phyloP scores from a whole-genome alignment of 2,888 invertebrate genomes.

The Oscheius myriophilus region DNA sequence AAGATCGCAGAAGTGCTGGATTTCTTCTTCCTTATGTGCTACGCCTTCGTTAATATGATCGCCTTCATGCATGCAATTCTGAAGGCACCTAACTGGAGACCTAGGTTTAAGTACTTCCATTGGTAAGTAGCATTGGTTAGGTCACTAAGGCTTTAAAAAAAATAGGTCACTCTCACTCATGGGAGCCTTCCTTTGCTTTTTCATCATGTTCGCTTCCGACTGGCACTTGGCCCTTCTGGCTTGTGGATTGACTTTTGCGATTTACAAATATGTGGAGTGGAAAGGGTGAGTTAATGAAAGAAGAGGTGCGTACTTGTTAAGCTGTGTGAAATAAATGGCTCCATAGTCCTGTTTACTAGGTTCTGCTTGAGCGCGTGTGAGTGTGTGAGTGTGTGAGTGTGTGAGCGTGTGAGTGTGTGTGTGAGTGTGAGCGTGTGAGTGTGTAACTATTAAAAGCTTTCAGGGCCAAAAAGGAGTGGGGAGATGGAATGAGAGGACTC shows the following conservation, averaged over 20 bases:
- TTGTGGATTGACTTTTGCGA: conserved; percentile 89
- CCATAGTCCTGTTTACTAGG: not conserved
- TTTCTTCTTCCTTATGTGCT: conserved; percentile 97
- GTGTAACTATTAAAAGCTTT: too few species aligned
- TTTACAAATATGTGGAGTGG: conserved; percentile 98
- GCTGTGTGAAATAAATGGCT: not conserved
- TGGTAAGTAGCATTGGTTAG: conserved; percentile 79
- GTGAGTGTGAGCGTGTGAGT: too few species aligned
- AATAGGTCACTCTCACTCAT: conserved; percentile 84
- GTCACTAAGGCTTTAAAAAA: too few species aligned
- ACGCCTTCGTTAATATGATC: conserved; percentile 98
- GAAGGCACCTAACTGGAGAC: conserved; percentile 94
- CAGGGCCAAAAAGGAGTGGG: conserved; percentile 98
- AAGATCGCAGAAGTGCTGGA: conserved; percentile 83
- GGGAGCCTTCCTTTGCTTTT: conserved; percentile 88
- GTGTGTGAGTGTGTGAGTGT: too few species aligned
- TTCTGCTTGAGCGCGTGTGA: not conserved
- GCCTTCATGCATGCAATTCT: conserved; percentile 96
- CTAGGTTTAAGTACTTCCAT: conserved; percentile 96
- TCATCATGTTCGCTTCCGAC: conserved; percentile 97
- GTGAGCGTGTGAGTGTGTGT: too few species aligned
- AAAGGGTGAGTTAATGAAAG: conserved; percentile 80
- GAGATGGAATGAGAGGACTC: conserved; percentile 96
- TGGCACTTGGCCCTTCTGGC: conserved; percentile 94
- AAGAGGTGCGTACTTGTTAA: not conserved